Percentiles rank a stretch among this genome's conserved stretches.
Conservation (phyloP, 1,140 invertebrate genomes). For the Myzus persicae region DNA sequence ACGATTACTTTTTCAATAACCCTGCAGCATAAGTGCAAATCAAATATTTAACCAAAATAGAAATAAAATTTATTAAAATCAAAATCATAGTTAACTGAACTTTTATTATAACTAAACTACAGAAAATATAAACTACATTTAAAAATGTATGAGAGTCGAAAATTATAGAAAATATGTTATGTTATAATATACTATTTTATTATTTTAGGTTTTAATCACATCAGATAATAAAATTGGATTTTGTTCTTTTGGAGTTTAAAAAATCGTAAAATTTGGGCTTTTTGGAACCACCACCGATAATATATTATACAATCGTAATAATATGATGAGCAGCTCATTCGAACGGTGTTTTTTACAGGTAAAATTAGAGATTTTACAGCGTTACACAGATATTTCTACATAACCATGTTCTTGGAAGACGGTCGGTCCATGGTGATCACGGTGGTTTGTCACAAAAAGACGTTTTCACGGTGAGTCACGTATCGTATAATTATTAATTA, state of each 20-base stretch:
- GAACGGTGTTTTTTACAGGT: background rate
- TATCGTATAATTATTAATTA: background rate
- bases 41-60: background rate
- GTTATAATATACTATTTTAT: too few relatives aligned
- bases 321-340: background rate
- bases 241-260: background rate
- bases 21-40: background rate
- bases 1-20: background rate
- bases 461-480: background rate
- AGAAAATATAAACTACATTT: background rate
- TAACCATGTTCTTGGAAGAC: constrained; percentile 19
- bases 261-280: background rate
- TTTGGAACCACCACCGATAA: background rate
- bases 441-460: constrained; percentile 11
- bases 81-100: background rate
- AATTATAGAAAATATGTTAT: background rate
- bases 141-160: background rate
- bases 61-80: background rate
- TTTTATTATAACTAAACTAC: background rate
- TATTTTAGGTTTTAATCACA: background rate
- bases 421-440: background rate
- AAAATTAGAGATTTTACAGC: background rate
- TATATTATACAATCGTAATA: background rate
- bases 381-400: constrained; percentile 39
- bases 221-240: background rate